Percentiles rank a stretch among this genome's conserved stretches.
Evolutionary conservation across 2,113 vertebrate genomes (phyloP).

Genomic region (Nerophis lumbriciformis): DNA sequence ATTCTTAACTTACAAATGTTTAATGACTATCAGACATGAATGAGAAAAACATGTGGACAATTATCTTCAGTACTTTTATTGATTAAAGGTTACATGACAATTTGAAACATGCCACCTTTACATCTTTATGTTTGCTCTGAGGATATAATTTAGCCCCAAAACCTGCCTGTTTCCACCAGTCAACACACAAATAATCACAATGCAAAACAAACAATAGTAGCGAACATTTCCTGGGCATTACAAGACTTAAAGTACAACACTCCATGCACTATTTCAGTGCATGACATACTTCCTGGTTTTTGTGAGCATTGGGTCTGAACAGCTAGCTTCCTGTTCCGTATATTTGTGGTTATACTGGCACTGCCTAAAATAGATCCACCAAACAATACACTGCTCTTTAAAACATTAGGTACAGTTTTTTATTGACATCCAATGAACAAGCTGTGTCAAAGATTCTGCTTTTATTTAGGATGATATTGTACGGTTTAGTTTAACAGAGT

Average conservation of each 20-base stretch:
- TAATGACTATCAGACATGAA: neutral
- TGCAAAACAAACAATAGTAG: slow-evolving; percentile 16
- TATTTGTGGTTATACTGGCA: slow-evolving; percentile 24
- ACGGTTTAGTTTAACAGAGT: too few species aligned
- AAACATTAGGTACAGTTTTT: neutral
- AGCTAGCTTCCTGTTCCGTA: slow-evolving; percentile 27
- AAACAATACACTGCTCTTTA: slow-evolving; percentile 9
- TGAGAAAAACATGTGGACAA: neutral
- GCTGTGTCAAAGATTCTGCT: too few species aligned
- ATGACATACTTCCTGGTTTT: slow-evolving; percentile 12
- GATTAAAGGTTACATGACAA: neutral
- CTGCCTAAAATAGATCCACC: slow-evolving; percentile 22
- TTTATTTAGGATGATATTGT: too few species aligned
- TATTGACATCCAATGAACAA: too few species aligned
- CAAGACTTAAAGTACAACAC: slow-evolving; percentile 1
- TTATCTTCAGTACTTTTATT: neutral
- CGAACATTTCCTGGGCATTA: neutral
- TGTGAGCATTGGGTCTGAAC: slow-evolving; percentile 13
- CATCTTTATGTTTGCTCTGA: too few species aligned
- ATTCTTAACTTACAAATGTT: too few species aligned
- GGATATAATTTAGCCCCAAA: too few species aligned
- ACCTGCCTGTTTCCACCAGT: neutral
- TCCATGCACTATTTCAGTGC: slow-evolving; percentile 16
- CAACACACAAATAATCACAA: slow-evolving; percentile 10
- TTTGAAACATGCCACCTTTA: too few species aligned